Percentiles rank a stretch among this genome's conserved stretches.
phyloP scores from a whole-genome alignment of 2,888 invertebrate genomes.

The Dilophus febrilis region DNA sequence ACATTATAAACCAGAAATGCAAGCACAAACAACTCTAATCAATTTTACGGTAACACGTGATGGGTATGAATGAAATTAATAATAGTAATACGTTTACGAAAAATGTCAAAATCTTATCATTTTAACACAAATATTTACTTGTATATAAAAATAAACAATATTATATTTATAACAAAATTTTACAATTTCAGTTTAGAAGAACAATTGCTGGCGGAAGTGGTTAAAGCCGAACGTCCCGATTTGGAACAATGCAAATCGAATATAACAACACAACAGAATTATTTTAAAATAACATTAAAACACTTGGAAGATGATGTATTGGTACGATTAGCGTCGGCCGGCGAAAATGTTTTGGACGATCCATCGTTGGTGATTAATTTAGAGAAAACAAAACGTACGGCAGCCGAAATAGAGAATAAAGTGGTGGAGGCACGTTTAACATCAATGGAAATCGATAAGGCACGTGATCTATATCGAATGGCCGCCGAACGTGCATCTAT shows the following conservation, averaged over 20 bases:
- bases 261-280: slow-evolving; percentile 83
- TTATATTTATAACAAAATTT: no score
- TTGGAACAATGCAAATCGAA: slow-evolving; percentile 68
- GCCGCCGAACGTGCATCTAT: slow-evolving; percentile 79
- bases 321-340: slow-evolving; percentile 72
- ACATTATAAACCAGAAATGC: slow-evolving; percentile 94
- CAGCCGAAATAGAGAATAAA: slow-evolving; percentile 75
- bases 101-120: no score
- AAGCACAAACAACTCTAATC: slow-evolving; percentile 88
- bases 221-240: slow-evolving; percentile 84
- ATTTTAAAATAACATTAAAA: slow-evolving; percentile 85
- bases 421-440: slow-evolving; percentile 80
- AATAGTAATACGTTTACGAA: no score
- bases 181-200: slow-evolving; percentile 61
- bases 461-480: slow-evolving; percentile 71
- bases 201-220: slow-evolving; percentile 83
- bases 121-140: no score
- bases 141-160: no score
- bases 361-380: slow-evolving; percentile 79
- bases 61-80: no score
- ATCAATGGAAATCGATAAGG: slow-evolving; percentile 76
- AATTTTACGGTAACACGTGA: slow-evolving; percentile 92
- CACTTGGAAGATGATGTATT: slow-evolving; percentile 78
- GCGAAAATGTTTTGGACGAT: slow-evolving; percentile 82
- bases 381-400: slow-evolving; percentile 85